These are phyloP conservation scores for Xestia ashworthii DNA, from an alignment of 2,888 invertebrate species.

Conservation along the genomic window DNA sequence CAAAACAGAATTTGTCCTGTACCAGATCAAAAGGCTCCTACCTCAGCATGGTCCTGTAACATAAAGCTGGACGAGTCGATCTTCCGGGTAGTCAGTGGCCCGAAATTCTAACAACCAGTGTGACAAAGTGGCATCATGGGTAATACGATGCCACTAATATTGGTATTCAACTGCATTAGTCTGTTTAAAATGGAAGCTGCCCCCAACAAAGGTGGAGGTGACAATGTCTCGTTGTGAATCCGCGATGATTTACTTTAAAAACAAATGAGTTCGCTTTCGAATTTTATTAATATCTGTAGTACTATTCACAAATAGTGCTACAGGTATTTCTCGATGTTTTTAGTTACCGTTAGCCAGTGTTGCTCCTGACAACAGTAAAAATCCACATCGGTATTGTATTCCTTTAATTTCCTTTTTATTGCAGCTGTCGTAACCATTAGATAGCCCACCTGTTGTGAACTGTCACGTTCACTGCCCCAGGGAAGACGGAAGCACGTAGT, in stretches of 20 bases:
- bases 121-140: neutral
- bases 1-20: no score
- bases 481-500: constrained; percentile 7
- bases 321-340: neutral
- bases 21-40: no score
- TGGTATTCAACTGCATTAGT: neutral
- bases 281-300: no score
- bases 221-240: neutral
- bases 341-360: neutral
- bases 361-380: neutral
- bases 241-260: neutral
- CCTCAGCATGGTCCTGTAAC: no score
- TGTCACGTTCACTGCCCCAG: constrained; percentile 17
- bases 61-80: no score
- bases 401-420: constrained; percentile 1
- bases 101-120: neutral
- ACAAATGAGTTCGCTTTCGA: neutral
- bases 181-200: neutral
- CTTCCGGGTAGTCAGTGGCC: no score
- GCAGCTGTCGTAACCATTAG: no score
- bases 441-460: constrained; percentile 20
- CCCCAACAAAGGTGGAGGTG: no score
- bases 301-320: no score
- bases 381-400: neutral
- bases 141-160: neutral